Base-by-base conservation (phyloP, 2,888 invertebrate species). In the Platerodrilus igneus region DNA sequence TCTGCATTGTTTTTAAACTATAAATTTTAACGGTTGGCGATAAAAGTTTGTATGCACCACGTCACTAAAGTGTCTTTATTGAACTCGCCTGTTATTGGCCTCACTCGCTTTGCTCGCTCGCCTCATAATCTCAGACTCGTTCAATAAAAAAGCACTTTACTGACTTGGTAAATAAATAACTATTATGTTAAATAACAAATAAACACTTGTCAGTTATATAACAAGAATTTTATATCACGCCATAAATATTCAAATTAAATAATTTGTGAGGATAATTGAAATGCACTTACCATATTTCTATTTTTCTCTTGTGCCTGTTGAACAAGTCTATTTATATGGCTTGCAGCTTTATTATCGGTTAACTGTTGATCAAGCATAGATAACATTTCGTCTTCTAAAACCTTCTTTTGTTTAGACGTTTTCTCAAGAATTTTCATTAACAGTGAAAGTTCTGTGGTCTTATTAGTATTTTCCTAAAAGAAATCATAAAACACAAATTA, bases 291-390 rank as follows among this genome's bases (percentile, higher is more conserved):
- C 28, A 69, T 55, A 13, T 63, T 60, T 18, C 72, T 63, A 23
- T 72, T 68, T 23, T 63, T 61, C 17, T 71, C 69, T 44, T 73
- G 74, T 0, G 64, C 50, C 15, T 71, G 67, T 8, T 65, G 60
- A 3, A 76, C 52, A 4, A 70, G 48, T 56, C 72, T 74, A 66
- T 60, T 78, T 66, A 74, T 52, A 48, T 68, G 57, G 27, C 57
- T 57, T 3, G 80, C 76, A 0, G 81, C 78, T 56, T 85, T 86
- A 52, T 84, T 81, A 25, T 79, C 78, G 3, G 80, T 73, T 3
- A 82, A 61, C 55, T 82, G 79, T 7, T 82, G 80, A 55, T 85
- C 82, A 1, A 86, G 67, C 40, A 77, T 73, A 11, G 65, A 60
- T 4, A 86, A 58, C 17, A 86, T 78, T 26, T 75, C 68, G 40